Evolutionary conservation across 1,140 invertebrate genomes (phyloP).

Genomic region (Atta colombica): DNA sequence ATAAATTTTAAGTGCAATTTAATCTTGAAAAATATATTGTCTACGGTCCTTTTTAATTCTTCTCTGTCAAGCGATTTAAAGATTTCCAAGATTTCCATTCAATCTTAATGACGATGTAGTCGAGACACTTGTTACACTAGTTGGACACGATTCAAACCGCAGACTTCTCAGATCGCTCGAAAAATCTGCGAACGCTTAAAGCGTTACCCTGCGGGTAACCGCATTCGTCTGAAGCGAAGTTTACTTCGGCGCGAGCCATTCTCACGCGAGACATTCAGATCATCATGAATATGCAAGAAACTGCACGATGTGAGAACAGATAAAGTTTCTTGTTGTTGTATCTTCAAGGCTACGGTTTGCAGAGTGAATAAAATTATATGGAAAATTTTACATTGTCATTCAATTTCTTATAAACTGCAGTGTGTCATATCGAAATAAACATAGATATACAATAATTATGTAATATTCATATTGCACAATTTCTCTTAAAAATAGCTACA

Average conservation of each 20-base stretch:
- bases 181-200: conserved; percentile 25
- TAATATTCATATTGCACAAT: background rate
- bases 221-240: conserved; percentile 13
- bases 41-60: background rate
- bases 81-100: background rate
- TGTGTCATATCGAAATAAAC: background rate
- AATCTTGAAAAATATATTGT: background rate
- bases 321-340: conserved; percentile 35
- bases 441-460: background rate
- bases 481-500: background rate
- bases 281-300: conserved; percentile 51
- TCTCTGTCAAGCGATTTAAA: background rate
- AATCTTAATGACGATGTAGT: conserved; percentile 25
- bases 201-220: background rate
- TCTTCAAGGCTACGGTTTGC: background rate
- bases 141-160: conserved; percentile 28
- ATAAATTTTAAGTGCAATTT: background rate
- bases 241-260: background rate
- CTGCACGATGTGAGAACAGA: conserved; percentile 6
- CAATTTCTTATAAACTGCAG: conserved; percentile 24
- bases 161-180: background rate
- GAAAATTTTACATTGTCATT: background rate
- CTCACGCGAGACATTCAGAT: conserved; percentile 24
- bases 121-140: conserved; percentile 9
- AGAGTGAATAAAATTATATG: background rate